phyloP scores from a whole-genome alignment of 1,140 invertebrate species.

The Vanessa atalanta region DNA sequence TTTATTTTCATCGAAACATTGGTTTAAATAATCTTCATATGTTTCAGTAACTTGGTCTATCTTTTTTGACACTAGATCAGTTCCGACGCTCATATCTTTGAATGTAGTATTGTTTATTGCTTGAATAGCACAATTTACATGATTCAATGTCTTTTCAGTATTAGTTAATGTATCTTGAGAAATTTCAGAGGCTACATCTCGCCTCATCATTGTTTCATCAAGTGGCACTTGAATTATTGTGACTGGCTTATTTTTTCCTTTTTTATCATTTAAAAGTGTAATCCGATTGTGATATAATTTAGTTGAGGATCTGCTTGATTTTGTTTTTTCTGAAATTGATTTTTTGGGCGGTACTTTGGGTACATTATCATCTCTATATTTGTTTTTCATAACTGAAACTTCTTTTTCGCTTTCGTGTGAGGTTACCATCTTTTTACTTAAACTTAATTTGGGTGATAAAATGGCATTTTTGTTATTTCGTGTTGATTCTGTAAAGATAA shows the following conservation, averaged over 20 bases:
- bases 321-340: constrained; percentile 15
- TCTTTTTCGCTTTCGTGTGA: constrained; percentile 31
- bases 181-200: constrained; percentile 31
- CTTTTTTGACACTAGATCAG: constrained; percentile 42
- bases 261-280: constrained; percentile 46
- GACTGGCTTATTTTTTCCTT: constrained; percentile 44
- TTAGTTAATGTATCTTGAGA: constrained; percentile 23
- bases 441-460: constrained; percentile 26
- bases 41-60: constrained; percentile 53
- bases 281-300: constrained; percentile 40
- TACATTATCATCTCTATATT: constrained; percentile 29
- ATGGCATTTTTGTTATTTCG: constrained; percentile 15
- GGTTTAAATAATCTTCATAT: constrained; percentile 39
- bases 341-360: constrained; percentile 21
- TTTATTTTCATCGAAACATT: constrained; percentile 36
- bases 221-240: constrained; percentile 58
- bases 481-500: constrained; percentile 28
- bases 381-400: constrained; percentile 10
- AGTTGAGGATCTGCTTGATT: constrained; percentile 36
- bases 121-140: constrained; percentile 40
- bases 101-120: constrained; percentile 33
- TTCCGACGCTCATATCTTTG: constrained; percentile 49
- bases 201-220: constrained; percentile 47
- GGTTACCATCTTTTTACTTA: constrained; percentile 32
- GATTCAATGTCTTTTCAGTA: constrained; percentile 27